A percentile compares a stretch with the other conserved stretches of the same genome.
Conservation (phyloP, 2,113 vertebrate species). For the Dipodomys stephensi region DNA sequence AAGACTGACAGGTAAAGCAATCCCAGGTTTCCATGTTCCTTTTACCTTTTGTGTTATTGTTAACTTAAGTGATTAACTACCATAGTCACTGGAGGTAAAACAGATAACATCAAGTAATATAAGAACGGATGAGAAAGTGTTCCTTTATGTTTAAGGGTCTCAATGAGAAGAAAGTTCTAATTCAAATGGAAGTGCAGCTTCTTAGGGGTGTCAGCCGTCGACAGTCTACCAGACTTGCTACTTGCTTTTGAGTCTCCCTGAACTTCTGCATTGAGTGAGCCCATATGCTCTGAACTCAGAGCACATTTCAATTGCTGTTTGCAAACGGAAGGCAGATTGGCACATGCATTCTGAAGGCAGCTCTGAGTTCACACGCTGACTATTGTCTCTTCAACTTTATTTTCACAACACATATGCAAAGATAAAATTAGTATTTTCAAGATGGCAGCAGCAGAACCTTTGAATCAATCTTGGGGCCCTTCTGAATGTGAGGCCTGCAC, state of each 20-base stretch:
- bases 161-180: not conserved
- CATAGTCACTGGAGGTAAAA: too few species aligned
- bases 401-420: not conserved
- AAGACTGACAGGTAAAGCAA: not conserved
- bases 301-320: not conserved
- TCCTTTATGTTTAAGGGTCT: not conserved
- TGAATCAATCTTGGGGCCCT: not conserved
- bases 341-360: not conserved
- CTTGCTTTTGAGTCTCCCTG: not conserved
- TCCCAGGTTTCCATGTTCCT: too few species aligned
- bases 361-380: not conserved
- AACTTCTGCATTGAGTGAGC: too few species aligned
- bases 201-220: not conserved
- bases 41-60: not conserved
- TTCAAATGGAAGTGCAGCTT: not conserved
- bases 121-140: not conserved
- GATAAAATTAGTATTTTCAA: conserved; percentile 23
- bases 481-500: not conserved
- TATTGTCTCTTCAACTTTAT: not conserved
- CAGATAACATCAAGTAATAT: not conserved
- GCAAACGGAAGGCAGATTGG: not conserved
- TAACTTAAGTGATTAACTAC: not conserved
- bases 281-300: not conserved
- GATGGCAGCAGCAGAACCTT: not conserved
- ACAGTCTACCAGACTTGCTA: not conserved